phyloP scores from a whole-genome alignment of 2,113 vertebrate species.

The Diadophis punctatus region DNA sequence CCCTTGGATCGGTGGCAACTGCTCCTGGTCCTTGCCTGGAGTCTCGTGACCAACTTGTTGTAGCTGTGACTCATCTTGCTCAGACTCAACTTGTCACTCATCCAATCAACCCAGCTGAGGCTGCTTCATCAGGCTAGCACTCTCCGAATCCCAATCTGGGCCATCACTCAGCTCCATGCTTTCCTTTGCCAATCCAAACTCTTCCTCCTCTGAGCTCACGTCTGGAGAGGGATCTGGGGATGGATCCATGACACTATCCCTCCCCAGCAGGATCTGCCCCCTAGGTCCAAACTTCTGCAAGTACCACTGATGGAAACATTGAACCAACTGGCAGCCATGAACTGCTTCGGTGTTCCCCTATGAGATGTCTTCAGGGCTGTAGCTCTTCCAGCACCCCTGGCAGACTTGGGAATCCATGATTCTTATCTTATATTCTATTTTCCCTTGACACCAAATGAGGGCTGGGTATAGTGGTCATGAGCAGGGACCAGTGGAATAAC shows the following conservation, averaged over 20 bases:
- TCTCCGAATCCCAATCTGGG: not conserved
- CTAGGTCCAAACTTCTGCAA: not conserved
- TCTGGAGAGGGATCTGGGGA: not conserved
- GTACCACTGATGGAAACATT: not conserved
- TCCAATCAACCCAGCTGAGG: not conserved
- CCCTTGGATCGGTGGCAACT: not conserved
- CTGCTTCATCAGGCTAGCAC: not conserved
- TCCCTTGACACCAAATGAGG: not conserved
- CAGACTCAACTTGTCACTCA: not conserved
- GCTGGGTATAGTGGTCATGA: not conserved
- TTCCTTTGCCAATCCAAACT: not conserved
- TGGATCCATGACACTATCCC: not conserved
- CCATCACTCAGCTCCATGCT: not conserved
- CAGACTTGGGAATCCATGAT: too few species aligned
- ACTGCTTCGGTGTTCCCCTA: not conserved
- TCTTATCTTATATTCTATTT: too few species aligned
- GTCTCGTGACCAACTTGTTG: not conserved
- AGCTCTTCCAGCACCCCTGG: not conserved
- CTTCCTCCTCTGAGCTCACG: not conserved
- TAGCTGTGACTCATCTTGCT: not conserved
- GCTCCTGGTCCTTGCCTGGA: not conserved
- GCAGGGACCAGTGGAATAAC: not conserved
- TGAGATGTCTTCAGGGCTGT: not conserved
- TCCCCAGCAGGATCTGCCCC: not conserved
- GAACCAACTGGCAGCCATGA: not conserved